Evolutionary conservation across 2,797 vertebrate species (phyloP).

Genomic region (Coluber constrictor): DNA sequence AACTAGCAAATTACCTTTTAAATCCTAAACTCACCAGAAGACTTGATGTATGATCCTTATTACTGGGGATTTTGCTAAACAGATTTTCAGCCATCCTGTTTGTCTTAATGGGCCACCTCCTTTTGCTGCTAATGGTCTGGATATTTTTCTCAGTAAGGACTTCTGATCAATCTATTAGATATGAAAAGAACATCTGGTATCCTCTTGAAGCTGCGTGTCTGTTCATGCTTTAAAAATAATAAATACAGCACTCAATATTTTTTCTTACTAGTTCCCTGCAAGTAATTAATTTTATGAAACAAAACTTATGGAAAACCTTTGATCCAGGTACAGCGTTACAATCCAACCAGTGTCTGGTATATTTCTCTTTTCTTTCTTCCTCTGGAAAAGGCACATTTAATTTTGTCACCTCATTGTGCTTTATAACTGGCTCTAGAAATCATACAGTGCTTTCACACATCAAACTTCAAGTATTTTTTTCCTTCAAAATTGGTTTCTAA

Average conservation of each 20-base stretch:
- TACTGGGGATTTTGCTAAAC: conserved; percentile 23
- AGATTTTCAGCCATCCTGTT: conserved; percentile 25
- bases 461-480: background rate
- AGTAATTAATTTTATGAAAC: background rate
- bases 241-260: background rate
- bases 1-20: conserved; percentile 34
- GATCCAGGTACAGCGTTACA: background rate
- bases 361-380: background rate
- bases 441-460: background rate
- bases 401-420: background rate
- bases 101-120: background rate
- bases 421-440: background rate
- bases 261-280: background rate
- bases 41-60: conserved; percentile 8
- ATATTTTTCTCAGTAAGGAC: conserved; percentile 12
- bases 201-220: background rate
- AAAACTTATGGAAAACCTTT: background rate
- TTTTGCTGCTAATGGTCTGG: conserved; percentile 6
- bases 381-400: conserved; percentile 26
- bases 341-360: background rate
- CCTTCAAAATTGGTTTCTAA: background rate
- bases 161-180: background rate
- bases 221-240: background rate
- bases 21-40: conserved; percentile 26
- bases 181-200: conserved; percentile 30